Base-by-base conservation (phyloP, 2,113 vertebrate genomes). In the Lampris incognitus region DNA sequence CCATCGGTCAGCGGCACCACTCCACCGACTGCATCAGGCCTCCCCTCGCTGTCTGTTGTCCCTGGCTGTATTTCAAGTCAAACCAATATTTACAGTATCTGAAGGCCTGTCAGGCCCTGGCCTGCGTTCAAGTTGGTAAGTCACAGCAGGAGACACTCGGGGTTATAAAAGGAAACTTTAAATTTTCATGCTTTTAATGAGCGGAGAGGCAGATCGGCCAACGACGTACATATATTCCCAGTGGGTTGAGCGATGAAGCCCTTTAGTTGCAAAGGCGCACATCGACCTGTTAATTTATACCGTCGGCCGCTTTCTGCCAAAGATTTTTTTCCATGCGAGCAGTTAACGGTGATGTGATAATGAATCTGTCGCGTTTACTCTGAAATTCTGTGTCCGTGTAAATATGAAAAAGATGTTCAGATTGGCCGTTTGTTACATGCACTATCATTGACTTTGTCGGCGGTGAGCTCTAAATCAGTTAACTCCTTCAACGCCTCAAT, bases 1-100 rank as follows among this genome's bases (percentile, higher is more conserved):
- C 24, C 24, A 24, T 24, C 24, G 24, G 24, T 24, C 24, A 24
- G 24, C 24, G 24, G 24, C 24, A 24, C 24, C 24, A 24, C 24
- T 24, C 24, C 24, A 24, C 24, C 24, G 24, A 24, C 51, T 3
- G 6, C 48, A 44, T 73, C 44, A 41, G 57, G 40, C 36, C 56
- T 68, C 58, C 62, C 66, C 55, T 74, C 24, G 44, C 42, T 74
- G 37, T 59, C 57, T 59, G 37, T 39, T 59, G 2, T 59, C 38
- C 57, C 41, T 48, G 36, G n/a, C 62, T 9, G 9, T 54, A 76
- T 65, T 78, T 74, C 40, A 69, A 4, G 38, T 71, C 48, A 72
- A 68, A 44, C 36, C 69, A 60, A 82, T 85, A 82, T 85, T 81
- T 78, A 24, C 24, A 24, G 24, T 24, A 82, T 36, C 38, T 73